Base-by-base conservation (phyloP, 2,797 vertebrate genomes). In the Poecilia wingei region DNA sequence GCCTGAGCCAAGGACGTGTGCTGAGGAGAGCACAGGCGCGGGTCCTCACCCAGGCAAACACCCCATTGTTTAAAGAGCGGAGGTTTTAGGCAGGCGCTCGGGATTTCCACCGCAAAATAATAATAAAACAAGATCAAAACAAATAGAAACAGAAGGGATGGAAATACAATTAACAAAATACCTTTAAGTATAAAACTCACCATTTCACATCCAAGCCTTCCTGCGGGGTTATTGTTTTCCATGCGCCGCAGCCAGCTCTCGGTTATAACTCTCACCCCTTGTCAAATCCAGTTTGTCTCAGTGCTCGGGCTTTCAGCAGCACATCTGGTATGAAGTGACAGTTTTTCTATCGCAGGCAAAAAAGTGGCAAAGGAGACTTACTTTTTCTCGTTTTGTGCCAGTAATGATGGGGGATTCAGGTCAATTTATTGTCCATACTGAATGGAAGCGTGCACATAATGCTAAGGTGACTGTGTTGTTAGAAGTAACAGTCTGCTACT, bases 1-100 rank as follows among this genome's bases (percentile, higher is more conserved):
- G 87, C 80, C 79, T 74, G 80, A 92, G 87, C 86, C 88, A 92
- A 87, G 82, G 87, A 86, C 82, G 83, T 89, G 79, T 82, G 86
- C 87, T 84, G 41, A 82, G 51, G 57, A 85, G 84, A 86, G 47
- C 75, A 78, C 79, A 77, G 77, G 77, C 74, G 70, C 71, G 68
- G 80, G 71, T 79, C 20, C 73, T 72, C 51, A 82, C 79, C 64
- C 77, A 81, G 74, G 76, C 72, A 77, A 72, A 81, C 55, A 77
- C 80, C 39, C n/a, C 12, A 66, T 75, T 64, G 59, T 86, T 88
- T 73, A 73, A 79, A 87, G 39, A 43, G 39, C 77, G 72, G 39
- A 83, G 10, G 61, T 72, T 82, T 71, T 39, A 77, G 68, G 33
- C n/a, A 78, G 18, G 81, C 33, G 79, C 83, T 79, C 83, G 71